A percentile compares a stretch with the other conserved stretches of the same genome.
phyloP scores from a whole-genome alignment of 2,797 vertebrate species.

The Alcedo quadribrachys region DNA sequence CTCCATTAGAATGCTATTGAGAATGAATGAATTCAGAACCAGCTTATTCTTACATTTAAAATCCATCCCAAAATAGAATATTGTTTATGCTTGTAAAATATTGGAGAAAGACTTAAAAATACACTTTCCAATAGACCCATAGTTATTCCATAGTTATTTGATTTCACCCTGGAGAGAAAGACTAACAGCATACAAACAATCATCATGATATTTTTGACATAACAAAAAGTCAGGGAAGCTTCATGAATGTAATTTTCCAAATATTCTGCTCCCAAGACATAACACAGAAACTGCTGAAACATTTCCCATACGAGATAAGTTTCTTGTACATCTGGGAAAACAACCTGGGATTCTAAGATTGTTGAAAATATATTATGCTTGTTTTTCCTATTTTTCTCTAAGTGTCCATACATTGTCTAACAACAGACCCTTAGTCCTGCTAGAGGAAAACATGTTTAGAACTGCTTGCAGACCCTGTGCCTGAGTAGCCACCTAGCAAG shows the following conservation, averaged over 20 bases:
- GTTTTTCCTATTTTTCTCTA: not conserved
- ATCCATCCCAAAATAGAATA: not conserved
- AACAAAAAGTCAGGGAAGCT: not conserved
- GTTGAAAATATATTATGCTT: not conserved
- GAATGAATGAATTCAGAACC: conserved; percentile 1
- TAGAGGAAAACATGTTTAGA: not conserved
- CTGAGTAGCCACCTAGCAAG: not conserved
- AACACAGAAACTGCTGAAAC: not conserved
- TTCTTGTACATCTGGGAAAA: not conserved
- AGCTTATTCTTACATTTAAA: conserved; percentile 4
- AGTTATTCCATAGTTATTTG: not conserved
- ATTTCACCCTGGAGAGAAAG: not conserved
- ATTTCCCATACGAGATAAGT: not conserved
- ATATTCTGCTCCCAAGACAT: not conserved
- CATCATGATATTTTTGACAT: not conserved
- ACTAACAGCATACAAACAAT: not conserved
- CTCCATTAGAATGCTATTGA: not conserved
- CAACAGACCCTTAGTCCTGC: not conserved
- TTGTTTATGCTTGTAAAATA: not conserved
- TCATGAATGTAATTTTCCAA: not conserved
- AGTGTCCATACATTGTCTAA: not conserved
- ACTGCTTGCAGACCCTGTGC: not conserved
- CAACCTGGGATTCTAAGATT: not conserved
- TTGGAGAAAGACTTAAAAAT: not conserved
- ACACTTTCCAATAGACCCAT: not conserved